These are phyloP conservation scores for Poliocrania exsul DNA, from an alignment of 2,797 vertebrate species.

Conservation along the genomic window DNA sequence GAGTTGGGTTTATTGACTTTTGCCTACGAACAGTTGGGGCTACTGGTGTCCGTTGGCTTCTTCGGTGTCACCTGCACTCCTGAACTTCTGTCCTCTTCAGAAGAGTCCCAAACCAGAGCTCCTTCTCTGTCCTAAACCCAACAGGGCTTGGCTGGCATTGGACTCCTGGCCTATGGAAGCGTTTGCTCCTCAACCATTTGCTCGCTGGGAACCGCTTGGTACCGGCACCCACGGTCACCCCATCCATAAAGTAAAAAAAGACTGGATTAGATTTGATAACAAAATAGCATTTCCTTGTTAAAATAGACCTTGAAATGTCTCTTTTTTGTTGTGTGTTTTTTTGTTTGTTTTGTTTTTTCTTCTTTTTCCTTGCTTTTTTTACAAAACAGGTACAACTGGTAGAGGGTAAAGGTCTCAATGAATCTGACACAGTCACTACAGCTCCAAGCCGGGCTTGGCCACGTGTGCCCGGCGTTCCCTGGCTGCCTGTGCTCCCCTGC, in stretches of 20 bases:
- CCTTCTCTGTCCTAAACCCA: background rate
- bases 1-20: background rate
- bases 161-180: background rate
- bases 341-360: background rate
- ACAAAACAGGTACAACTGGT: constrained; percentile 56
- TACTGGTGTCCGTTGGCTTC: background rate
- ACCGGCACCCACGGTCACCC: constrained; percentile 43
- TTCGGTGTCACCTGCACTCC: background rate
- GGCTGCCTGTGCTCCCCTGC: background rate
- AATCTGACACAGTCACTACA: background rate
- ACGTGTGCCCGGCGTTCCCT: background rate
- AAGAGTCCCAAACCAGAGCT: constrained; percentile 14
- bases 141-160: background rate
- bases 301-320: constrained; percentile 78
- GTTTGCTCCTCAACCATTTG: background rate
- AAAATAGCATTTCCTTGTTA: constrained; percentile 82
- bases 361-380: background rate
- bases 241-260: constrained; percentile 75
- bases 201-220: constrained; percentile 25
- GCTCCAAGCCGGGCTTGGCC: background rate
- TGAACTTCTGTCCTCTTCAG: background rate
- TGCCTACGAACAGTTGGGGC: background rate
- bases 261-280: constrained; percentile 70
- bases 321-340: background rate
- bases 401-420: constrained; percentile 18